A percentile compares a stretch with the other conserved stretches of the same genome.
These are phyloP conservation scores for Cathartes aura DNA, from an alignment of 2,113 vertebrate genomes.

Conservation along the genomic window DNA sequence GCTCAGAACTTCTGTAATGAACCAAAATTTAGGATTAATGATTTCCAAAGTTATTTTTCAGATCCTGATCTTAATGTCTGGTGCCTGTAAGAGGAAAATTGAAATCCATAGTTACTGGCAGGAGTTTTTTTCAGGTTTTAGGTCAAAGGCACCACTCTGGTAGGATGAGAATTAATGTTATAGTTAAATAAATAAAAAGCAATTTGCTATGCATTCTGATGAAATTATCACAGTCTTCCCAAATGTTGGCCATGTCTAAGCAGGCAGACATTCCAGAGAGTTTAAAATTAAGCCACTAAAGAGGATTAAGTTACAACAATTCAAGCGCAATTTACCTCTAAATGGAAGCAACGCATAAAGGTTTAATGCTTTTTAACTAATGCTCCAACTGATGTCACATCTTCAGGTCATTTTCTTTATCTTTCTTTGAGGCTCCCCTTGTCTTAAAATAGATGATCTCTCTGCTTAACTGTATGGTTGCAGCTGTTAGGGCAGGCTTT, in stretches of 20 bases:
- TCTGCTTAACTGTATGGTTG: accelerated
- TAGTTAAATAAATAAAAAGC: background rate
- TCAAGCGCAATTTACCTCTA: background rate
- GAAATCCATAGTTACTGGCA: background rate
- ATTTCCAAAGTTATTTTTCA: background rate
- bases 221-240: background rate
- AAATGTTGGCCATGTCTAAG: background rate
- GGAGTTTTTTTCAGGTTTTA: background rate
- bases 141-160: background rate
- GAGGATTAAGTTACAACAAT: background rate
- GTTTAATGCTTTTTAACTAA: background rate
- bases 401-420: background rate
- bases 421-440: background rate
- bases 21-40: background rate
- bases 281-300: background rate
- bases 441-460: background rate
- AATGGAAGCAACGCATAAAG: background rate
- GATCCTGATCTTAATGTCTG: background rate
- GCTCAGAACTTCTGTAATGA: background rate
- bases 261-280: background rate
- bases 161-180: background rate
- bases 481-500: background rate
- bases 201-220: background rate
- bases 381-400: background rate
- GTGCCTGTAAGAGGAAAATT: background rate